Evolutionary conservation across 2,113 vertebrate genomes (phyloP).

Genomic region (Triplophysa dalaica): DNA sequence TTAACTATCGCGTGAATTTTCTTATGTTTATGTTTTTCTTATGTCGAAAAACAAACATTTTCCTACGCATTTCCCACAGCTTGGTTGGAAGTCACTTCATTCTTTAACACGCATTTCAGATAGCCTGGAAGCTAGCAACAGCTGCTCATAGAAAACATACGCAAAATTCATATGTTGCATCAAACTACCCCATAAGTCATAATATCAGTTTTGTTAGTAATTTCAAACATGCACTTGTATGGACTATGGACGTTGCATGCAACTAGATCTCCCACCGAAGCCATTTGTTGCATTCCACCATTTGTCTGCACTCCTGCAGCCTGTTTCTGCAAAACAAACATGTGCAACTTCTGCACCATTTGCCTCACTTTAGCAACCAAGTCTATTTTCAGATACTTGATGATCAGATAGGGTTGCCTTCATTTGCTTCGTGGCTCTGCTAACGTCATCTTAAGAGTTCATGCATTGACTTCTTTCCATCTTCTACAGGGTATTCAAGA

Average conservation of each 20-base stretch:
- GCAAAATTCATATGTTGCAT: not conserved
- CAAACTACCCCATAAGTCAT: not conserved
- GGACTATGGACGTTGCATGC: too few relatives aligned
- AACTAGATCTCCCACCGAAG: not conserved
- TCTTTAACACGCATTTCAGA: not conserved
- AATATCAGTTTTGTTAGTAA: not conserved
- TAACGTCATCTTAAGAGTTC: not conserved
- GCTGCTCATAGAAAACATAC: not conserved
- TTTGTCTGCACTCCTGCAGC: slow-evolving; percentile 9
- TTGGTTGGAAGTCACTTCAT: not conserved
- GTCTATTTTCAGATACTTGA: not conserved
- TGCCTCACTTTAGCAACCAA: not conserved
- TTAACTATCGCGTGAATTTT: not conserved
- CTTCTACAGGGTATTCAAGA: slow-evolving; percentile 75
- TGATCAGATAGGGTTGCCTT: not conserved
- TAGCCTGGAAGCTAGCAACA: slow-evolving; percentile 29
- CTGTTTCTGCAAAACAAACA: not conserved
- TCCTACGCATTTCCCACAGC: not conserved
- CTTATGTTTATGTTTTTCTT: not conserved
- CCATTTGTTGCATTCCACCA: slow-evolving; percentile 20
- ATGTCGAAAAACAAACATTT: not conserved
- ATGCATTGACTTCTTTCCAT: not conserved
- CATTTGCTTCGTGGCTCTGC: not conserved
- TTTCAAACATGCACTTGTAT: not conserved
- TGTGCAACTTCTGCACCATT: not conserved